phyloP scores from a whole-genome alignment of 2,888 invertebrate species.

The Iphiclides podalirius region DNA sequence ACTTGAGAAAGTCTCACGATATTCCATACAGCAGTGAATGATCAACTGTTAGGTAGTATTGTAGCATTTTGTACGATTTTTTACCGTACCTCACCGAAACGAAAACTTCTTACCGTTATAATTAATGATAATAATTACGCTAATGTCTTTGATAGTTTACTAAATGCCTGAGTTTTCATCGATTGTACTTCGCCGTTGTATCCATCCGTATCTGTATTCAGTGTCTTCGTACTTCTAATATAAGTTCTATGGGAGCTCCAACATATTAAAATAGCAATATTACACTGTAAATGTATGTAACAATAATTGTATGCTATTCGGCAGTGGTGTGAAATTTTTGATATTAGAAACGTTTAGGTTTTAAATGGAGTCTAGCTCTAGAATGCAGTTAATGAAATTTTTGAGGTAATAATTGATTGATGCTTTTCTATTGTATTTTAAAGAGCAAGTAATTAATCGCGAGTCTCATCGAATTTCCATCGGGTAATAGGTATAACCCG shows the following conservation, averaged over 20 bases:
- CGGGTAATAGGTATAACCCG: not conserved
- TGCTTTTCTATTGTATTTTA: not conserved
- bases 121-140: too few relatives aligned
- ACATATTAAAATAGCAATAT: not conserved
- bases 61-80: not conserved
- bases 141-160: too few relatives aligned
- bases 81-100: not conserved
- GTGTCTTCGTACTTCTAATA: not conserved
- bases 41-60: not conserved
- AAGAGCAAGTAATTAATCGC: not conserved
- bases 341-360: not conserved
- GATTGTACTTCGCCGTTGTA: too few relatives aligned
- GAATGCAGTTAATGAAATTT: not conserved
- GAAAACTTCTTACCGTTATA: too few relatives aligned
- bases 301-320: not conserved
- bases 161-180: too few relatives aligned
- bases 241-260: not conserved
- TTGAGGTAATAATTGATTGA: not conserved
- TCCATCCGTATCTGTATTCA: too few relatives aligned
- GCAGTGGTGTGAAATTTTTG: not conserved
- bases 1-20: too few relatives aligned
- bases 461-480: not conserved
- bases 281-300: not conserved
- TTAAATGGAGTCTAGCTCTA: not conserved
- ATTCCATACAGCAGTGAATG: not conserved